Evolutionary conservation across 1,140 invertebrate species (phyloP).

Genomic region (Limonius californicus): DNA sequence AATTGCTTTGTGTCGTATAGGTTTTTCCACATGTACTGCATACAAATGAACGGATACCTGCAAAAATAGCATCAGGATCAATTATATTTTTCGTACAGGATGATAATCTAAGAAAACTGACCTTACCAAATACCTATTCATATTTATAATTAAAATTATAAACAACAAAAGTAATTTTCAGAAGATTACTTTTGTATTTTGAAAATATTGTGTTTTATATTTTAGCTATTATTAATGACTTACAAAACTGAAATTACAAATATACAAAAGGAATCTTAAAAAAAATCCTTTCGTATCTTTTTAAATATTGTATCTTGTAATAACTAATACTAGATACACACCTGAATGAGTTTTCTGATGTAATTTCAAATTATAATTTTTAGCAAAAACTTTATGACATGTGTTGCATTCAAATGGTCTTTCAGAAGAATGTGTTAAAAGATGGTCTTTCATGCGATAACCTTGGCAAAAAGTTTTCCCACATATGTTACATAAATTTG

Average conservation of each 20-base stretch:
- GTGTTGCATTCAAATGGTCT: constrained; percentile 21
- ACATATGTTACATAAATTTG: constrained; percentile 21
- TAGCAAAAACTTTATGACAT: constrained; percentile 22
- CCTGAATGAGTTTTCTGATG: constrained; percentile 24
- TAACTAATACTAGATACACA: constrained; percentile 1
- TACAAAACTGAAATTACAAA: no score
- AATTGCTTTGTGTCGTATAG: constrained; percentile 69
- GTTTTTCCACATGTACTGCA: constrained; percentile 56
- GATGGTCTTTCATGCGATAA: constrained; percentile 21
- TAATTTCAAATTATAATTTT: constrained; percentile 23
- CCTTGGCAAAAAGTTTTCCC: constrained; percentile 20
- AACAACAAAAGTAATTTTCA: no score
- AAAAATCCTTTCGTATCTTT: neutral
- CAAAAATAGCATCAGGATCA: no score
- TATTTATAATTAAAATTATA: no score
- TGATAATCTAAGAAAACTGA: neutral
- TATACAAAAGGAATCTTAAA: neutral
- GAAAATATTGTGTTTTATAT: no score
- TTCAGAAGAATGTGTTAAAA: constrained; percentile 23
- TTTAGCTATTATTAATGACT: no score
- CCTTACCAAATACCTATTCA: no score
- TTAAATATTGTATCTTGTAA: no score
- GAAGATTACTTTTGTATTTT: no score
- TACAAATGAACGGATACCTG: constrained; percentile 57
- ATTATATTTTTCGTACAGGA: no score